A percentile compares a stretch with the other conserved stretches of the same genome.
These are phyloP conservation scores for Acanthurus lineatus DNA, from an alignment of 2,797 vertebrate genomes.

Conservation along the genomic window DNA sequence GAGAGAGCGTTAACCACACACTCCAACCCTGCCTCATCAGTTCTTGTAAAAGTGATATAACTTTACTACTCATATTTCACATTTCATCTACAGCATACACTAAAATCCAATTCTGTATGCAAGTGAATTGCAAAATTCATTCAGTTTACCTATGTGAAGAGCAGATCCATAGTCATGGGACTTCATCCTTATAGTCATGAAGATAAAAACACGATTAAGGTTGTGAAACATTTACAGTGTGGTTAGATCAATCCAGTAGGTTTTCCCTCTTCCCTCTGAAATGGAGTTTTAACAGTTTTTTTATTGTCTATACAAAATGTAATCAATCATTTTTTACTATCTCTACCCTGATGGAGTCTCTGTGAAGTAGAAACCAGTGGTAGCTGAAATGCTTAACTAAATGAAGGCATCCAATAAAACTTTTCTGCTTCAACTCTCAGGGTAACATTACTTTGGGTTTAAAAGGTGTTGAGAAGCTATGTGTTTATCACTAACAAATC, in stretches of 20 bases:
- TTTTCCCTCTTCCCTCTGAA: background rate
- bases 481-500: conserved; percentile 44
- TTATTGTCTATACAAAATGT: background rate
- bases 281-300: background rate
- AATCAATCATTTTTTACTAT: background rate
- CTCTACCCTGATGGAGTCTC: background rate
- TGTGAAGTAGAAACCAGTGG: background rate
- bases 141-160: too few relatives aligned
- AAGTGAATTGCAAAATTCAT: too few relatives aligned
- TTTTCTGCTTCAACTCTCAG: background rate
- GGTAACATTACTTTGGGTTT: background rate
- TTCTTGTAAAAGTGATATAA: too few relatives aligned
- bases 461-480: conserved; percentile 26
- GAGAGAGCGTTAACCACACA: too few relatives aligned
- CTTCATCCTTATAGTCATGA: too few relatives aligned
- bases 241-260: background rate
- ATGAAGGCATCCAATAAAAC: background rate
- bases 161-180: too few relatives aligned
- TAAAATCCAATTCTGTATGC: too few relatives aligned
- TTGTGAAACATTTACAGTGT: too few relatives aligned
- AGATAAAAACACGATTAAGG: too few relatives aligned
- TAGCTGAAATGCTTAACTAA: background rate
- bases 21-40: too few relatives aligned
- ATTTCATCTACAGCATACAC: too few relatives aligned
- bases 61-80: too few relatives aligned